Evolutionary conservation across 1,140 invertebrate genomes (phyloP), one percentile per base, ranked within the genome.

Genomic region (Elysia chlorotica): DNA sequence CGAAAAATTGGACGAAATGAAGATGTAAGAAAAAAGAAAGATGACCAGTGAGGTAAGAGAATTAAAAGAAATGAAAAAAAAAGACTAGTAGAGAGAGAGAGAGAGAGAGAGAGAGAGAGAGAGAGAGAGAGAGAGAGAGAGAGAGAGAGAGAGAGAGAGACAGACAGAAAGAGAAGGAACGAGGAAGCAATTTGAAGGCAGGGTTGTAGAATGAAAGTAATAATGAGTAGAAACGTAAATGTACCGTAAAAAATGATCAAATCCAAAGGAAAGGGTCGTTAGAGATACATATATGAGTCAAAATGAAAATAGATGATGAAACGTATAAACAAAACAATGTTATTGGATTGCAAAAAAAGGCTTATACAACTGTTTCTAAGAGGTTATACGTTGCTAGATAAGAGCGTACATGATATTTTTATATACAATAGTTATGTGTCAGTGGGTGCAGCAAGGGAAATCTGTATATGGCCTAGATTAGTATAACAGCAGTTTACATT

Each of bases 101-200:
- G 31, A 63, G 25, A 30, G 21, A 30, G 35, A 63, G 25, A 25
- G 25, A 21, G 5, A 21, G n/a, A n/a, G 35, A n/a, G 14, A 65
- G 62, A 30, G 25, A 30, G 62, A 35, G 23, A 35, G 33, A 65
- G 23, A 30, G 62, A 54, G 36, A 57, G 67, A 57, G 36, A 54
- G 36, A 70, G 31, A 59, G 28, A 36, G 53, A 70, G 67, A 70
- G 28, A 54, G n/a, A 28, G 41, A 56, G 36, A 54, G 36, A 57
- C 19, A 56, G 28, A 31, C 14, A 69, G 41, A 56, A 21, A 36
- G 28, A 0, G 25, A 57, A 33, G 33, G 33, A 30, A 10, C 14
- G 23, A 28, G 25, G 21, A 33, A 65, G 5, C 33, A 65, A 36
- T 14, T 23, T 25, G 10, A 1, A 21, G 35, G 35, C 0, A 21